Base-by-base conservation (phyloP, 37 sponge, comb jelly and placozoan genomes). In the Dysidea cf. avara region DNA sequence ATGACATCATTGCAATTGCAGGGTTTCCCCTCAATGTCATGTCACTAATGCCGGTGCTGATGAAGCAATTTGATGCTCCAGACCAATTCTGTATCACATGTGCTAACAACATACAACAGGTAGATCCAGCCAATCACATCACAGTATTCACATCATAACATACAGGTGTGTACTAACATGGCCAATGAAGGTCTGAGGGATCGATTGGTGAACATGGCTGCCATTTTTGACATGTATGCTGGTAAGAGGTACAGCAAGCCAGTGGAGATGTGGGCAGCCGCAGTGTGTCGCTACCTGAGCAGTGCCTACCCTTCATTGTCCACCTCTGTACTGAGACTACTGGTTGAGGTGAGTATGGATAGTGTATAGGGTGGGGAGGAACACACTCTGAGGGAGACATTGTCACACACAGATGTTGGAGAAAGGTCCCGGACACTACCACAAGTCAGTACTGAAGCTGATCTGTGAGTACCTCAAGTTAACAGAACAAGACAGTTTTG, bases 11-110 rank as follows among this genome's bases (percentile, higher is more conserved):
- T 74, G 22, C 74, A 79, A 66, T 22, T 56, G 74, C 39, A 48
- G 92, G 92, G 17, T 72, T 92, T 1, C 89, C 93, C 22, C 54
- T 87, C 51, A 87, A 83, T 67, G 84, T 92, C 39, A 71, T 87
- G 38, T 72, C 81, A 24, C 86, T 92, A 26, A 61, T 92, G 72
- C 93, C 93, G 3, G 64, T 82, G 38, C 69, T 92, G 20, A 62
- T 84, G 26, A 50, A 77, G 17, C 76, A 92, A 68, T 92, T 87
- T 65, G 71, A 80, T 35, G 24, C 61, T 1, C 93, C 89, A 37
- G 83, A 84, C 26, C 69, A 74, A n/a, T 66, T 77, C 56, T 80
- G 81, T 63, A 55, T 77, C 53, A 68, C 49, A 14, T 68, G 63
- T 24, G 79, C 83, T 31, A 34, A 58, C 12, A 75, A 64, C 52